A percentile compares a stretch with the other conserved stretches of the same genome.
phyloP scores from a whole-genome alignment of 2,113 vertebrate genomes.

The Tyrannus savana region DNA sequence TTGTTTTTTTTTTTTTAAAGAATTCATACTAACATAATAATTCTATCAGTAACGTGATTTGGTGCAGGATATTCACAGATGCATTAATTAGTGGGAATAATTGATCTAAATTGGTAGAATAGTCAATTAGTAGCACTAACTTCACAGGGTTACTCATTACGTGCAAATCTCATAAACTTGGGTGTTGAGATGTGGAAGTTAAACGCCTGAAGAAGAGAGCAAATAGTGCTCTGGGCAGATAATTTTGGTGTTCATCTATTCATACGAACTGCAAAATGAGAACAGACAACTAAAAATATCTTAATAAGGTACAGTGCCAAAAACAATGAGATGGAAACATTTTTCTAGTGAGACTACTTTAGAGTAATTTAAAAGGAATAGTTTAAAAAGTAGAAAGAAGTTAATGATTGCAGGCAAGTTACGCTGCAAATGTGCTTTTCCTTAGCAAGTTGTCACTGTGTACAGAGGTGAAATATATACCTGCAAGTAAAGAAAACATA shows the following conservation, averaged over 20 bases:
- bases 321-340: conserved; percentile 39
- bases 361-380: conserved; percentile 45
- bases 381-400: conserved; percentile 23
- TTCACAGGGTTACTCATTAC: not conserved
- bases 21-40: not conserved
- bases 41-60: not conserved
- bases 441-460: conserved; percentile 30
- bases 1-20: too few species aligned
- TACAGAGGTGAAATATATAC: conserved; percentile 61
- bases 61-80: not conserved
- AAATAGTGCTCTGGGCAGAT: not conserved
- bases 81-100: not conserved
- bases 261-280: conserved; percentile 19
- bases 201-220: conserved; percentile 15
- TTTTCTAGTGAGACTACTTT: conserved; percentile 28
- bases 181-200: not conserved
- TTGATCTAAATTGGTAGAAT: not conserved
- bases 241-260: not conserved
- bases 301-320: conserved; percentile 7
- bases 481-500: conserved; percentile 43
- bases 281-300: conserved; percentile 9
- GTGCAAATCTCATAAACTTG: not conserved
- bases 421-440: conserved; percentile 26
- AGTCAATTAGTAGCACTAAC: not conserved
- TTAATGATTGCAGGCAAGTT: conserved; percentile 47